A percentile compares a stretch with the other conserved stretches of the same genome.
Evolutionary conservation across 2,888 invertebrate genomes (phyloP).

Genomic region (Drosophila suboccidentalis): DNA sequence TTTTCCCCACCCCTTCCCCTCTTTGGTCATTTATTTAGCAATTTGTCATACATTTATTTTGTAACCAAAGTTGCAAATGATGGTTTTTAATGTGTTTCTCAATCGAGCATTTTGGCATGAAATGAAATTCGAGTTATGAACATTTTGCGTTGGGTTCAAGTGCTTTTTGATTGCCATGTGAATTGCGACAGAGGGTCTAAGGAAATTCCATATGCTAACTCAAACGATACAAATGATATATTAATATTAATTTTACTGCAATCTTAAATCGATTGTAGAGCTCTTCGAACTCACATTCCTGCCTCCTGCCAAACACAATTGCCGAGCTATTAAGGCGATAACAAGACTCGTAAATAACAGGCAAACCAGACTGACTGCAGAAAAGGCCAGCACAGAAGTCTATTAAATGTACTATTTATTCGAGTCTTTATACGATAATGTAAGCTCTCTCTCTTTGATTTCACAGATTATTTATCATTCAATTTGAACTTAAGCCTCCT

Average conservation of each 20-base stretch:
- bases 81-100: conserved; percentile 73
- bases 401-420: conserved; percentile 14
- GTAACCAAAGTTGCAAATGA: conserved; percentile 78
- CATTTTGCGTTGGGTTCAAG: conserved; percentile 41
- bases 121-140: conserved; percentile 61
- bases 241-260: not conserved
- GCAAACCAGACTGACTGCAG: conserved; percentile 10
- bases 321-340: conserved; percentile 26
- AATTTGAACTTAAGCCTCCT: conserved; percentile 63
- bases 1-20: no score
- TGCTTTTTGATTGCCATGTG: conserved; percentile 57
- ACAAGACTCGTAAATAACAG: conserved; percentile 55
- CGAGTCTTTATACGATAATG: not conserved
- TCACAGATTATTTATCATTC: conserved; percentile 59
- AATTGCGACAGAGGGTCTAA: conserved; percentile 12
- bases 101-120: conserved; percentile 50
- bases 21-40: conserved; percentile 74
- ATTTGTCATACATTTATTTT: conserved; percentile 80
- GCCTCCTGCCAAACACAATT: not conserved
- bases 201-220: not conserved
- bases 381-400: conserved; percentile 37
- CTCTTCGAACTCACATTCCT: not conserved
- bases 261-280: conserved; percentile 41
- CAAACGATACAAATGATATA: not conserved
- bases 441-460: conserved; percentile 19